Evolutionary conservation across 2,888 invertebrate species (phyloP), one percentile per base, ranked within the genome.

Genomic region (Bembecia ichneumoniformis): DNA sequence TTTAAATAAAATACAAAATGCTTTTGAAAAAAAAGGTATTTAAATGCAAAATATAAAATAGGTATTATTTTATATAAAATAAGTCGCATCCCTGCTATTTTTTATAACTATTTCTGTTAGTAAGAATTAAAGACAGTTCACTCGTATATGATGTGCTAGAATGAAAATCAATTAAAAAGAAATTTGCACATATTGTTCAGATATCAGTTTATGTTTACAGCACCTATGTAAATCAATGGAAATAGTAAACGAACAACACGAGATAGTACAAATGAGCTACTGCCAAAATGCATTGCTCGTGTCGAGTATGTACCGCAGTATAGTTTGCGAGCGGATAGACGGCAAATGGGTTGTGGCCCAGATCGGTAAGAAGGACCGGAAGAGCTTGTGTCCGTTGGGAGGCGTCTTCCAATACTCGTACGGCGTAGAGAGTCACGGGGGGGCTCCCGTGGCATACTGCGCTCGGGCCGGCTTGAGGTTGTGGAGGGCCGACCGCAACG

Each of bases 321-420:
- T 96, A 54, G 82, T 96, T 49, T 96, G 95, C 66, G 90, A 92
- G 61, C 87, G 90, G 34, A 88, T 90, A 49, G 88, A 88, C 50
- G 88, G 86, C 46, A 84, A 88, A 61, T 94, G 93, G 91, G 90
- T 88, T 58, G 89, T 94, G 45, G 89, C 83, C 46, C 96, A 96
- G 87, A 90, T 97, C 53, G 97, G 96, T 43, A 94, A 93, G 70
- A 93, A 94, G 71, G 96, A 96, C 71, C 88, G 96, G 57, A 96
- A 95, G 88, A 91, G 84, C 54, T 61, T 84, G 52, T 82, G 76
- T 51, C 63, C 66, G 55, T 79, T 74, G 75, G 89, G 73, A 63
- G 92, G 87, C 50, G 82, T 87, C 71, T 90, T 84, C 77, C 88
- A 81, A 63, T 77, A 88, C 68, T 88, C 87, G 68, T 88, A 89